These are phyloP conservation scores for Heteromormyrus szaboi DNA, from an alignment of 2,797 vertebrate genomes.

Conservation along the genomic window DNA sequence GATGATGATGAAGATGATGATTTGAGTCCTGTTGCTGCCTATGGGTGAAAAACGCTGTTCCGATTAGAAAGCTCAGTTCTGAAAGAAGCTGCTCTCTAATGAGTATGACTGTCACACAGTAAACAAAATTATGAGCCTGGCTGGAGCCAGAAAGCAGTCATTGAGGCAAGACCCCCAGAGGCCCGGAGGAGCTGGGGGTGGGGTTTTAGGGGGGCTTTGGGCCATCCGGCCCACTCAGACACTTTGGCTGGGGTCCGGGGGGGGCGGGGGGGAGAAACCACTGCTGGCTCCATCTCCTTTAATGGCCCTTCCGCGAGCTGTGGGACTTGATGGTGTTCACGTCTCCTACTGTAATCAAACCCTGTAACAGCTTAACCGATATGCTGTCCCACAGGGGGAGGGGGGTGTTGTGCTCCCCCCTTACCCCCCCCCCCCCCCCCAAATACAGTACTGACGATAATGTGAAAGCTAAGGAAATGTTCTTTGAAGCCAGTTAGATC, in stretches of 20 bases:
- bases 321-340: conserved; percentile 48
- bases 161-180: conserved; percentile 53
- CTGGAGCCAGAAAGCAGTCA: conserved; percentile 52
- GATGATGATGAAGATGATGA: not conserved
- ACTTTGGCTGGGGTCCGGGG: conserved; percentile 45
- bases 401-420: not conserved
- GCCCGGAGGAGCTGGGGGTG: conserved; percentile 49
- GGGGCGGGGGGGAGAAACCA: conserved; percentile 27
- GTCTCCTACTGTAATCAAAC: conserved; percentile 63
- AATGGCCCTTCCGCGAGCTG: conserved; percentile 53
- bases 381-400: conserved; percentile 22
- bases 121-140: not conserved
- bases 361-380: conserved; percentile 49
- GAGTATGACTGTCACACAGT: not conserved
- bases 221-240: conserved; percentile 67
- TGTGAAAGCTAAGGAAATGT: not conserved
- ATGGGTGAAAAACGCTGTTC: not conserved
- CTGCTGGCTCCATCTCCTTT: conserved; percentile 54
- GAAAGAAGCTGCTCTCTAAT: not conserved
- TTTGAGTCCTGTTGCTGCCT: not conserved
- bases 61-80: not conserved
- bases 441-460: not conserved
- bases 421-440: not conserved
- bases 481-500: not conserved
- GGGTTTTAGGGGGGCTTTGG: conserved; percentile 38